These are phyloP conservation scores for Drosophila pectinifera DNA, from an alignment of 1,140 invertebrate genomes.

Conservation along the genomic window DNA sequence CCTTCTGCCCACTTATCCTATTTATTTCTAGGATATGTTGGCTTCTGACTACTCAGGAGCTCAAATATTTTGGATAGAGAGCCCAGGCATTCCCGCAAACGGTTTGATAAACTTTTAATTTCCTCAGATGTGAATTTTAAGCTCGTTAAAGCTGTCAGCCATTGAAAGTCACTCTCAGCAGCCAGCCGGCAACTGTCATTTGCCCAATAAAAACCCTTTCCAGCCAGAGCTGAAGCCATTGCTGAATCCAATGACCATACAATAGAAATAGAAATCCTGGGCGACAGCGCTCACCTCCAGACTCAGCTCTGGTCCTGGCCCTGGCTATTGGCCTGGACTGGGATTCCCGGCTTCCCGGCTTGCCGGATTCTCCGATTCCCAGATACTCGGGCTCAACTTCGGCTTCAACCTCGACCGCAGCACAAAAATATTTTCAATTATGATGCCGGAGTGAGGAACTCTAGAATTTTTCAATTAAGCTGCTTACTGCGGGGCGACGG, in stretches of 20 bases:
- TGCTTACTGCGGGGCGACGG: constrained; percentile 31
- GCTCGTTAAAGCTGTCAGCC: constrained; percentile 10
- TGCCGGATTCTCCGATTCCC: constrained; percentile 6
- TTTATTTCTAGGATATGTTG: constrained; percentile 26
- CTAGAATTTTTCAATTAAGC: constrained; percentile 82
- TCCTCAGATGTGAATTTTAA: constrained; percentile 26
- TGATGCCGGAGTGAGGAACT: constrained; percentile 74
- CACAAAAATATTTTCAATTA: constrained; percentile 82
- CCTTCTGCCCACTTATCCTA: constrained; percentile 10
- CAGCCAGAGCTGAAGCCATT: constrained; percentile 21
- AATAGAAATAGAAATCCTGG: constrained; percentile 61
- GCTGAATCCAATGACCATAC: constrained; percentile 56
- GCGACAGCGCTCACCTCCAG: constrained; percentile 53
- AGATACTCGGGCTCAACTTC: constrained; percentile 18
- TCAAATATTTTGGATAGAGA: constrained; percentile 13
- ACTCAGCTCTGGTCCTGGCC: constrained; percentile 1
- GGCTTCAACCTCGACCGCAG: constrained; percentile 36
- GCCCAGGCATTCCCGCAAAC: neutral
- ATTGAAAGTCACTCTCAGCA: neutral
- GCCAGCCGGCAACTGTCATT: constrained; percentile 6
- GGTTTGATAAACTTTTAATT: constrained; percentile 21
- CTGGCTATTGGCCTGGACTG: neutral
- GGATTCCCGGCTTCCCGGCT: constrained; percentile 1
- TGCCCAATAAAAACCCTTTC: constrained; percentile 11
- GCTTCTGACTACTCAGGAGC: neutral